A percentile compares a stretch with the other conserved stretches of the same genome.
Evolutionary conservation across 2,888 invertebrate species (phyloP).

Genomic region (Malthinus flaveolus): DNA sequence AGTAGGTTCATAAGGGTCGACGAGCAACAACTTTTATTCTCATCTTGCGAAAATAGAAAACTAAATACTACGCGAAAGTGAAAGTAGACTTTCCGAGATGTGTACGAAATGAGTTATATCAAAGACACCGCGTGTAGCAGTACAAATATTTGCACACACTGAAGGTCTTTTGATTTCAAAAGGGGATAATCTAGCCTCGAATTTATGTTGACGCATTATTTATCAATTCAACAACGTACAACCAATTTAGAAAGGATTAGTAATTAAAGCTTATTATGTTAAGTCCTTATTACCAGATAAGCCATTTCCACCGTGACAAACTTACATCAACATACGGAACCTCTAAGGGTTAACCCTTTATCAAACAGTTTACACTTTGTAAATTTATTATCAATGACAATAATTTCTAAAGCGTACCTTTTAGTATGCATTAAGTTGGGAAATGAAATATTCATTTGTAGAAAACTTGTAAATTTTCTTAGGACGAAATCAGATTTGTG

Average conservation of each 20-base stretch:
- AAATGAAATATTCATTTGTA: slow-evolving; percentile 27
- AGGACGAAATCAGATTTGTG: slow-evolving; percentile 17
- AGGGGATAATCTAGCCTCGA: no score
- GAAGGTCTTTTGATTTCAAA: no score
- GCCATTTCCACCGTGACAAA: slow-evolving; percentile 1
- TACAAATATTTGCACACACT: no score
- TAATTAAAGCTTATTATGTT: slow-evolving; percentile 3
- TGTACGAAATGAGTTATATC: no score
- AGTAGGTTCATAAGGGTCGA: no score
- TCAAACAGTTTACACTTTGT: slow-evolving; percentile 1
- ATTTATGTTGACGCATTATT: no score
- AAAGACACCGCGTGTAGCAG: no score
- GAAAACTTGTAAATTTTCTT: slow-evolving; percentile 9
- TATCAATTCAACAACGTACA: no score
- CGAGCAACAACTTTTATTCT: no score
- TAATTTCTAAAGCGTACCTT: slow-evolving; percentile 2
- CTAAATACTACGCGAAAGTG: no score
- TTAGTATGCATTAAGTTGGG: slow-evolving; percentile 14
- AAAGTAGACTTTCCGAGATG: no score
- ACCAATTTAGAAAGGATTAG: background rate
- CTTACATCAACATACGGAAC: background rate
- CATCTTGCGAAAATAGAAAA: no score
- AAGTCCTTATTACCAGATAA: background rate
- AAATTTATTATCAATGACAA: background rate
- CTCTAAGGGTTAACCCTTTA: background rate